Percentiles rank a stretch among this genome's conserved stretches.
Evolutionary conservation across 2,113 vertebrate species (phyloP).

Genomic region (pig (Sus scrofa)): T2T-Sscrofa CM000818.6:102943001-102943500

Average conservation of each 20-base stretch:
- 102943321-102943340: background rate
- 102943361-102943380: fast-evolving
- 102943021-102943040: background rate
- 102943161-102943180: background rate
- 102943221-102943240: background rate
- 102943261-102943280: background rate
- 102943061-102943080: background rate
- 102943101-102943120: background rate
- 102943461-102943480: background rate
- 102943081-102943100: too few species aligned
- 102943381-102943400: fast-evolving
- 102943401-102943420: background rate
- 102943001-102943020: background rate
- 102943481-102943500: background rate
- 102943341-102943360: fast-evolving
- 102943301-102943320: background rate
- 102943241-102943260: background rate
- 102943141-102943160: fast-evolving
- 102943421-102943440: background rate
- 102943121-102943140: background rate
- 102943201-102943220: background rate
- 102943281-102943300: fast-evolving
- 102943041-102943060: background rate
- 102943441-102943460: background rate
- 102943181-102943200: background rate